Evolutionary conservation across 2,113 vertebrate species (phyloP), one percentile per base, ranked within the genome.

Genomic region (Nettapus auritus): DNA sequence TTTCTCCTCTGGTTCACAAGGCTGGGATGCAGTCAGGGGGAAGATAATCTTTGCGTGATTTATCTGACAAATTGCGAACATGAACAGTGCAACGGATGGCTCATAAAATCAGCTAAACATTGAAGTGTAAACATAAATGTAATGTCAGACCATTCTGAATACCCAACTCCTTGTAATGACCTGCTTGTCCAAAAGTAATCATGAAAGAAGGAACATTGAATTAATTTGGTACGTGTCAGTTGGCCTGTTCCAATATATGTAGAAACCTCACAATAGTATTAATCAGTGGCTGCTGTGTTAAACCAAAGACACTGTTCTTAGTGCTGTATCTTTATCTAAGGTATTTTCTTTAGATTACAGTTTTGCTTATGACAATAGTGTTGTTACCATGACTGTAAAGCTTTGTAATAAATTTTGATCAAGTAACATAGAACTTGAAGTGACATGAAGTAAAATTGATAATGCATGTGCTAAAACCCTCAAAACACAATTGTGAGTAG

Each of bases 81-180:
- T 9, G 17, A 52, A 0, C 31, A 25, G 6, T 1, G 1, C n/a
- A 40, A 68, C 1, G 18, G 20, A 33, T 1, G 1, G 62, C 50
- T 91, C 64, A 44, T 86, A 63, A 79, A 64, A 68, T 82, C 34
- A 56, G 10, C 59, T 9, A 10, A 68, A 74, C 11, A 8, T 44
- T 57, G 22, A 42, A 64, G 6, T 40, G 23, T 64, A 87, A 85
- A 42, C 18, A 26, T 2, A 34, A 34, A 42, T 22, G 13, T 34
- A 59, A 9, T 34, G 60, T 18, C 48, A 79, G 55, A 34, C 19
- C 9, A 26, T 40, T 89, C 48, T 57, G 42, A 87, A 89, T 38
- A 62, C 64, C 29, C 38, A 38, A 0, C 48, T 93, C 33, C 40
- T 69, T 1, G 0, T 55, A 68, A 66, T 56, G 33, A 70, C 11